phyloP scores from a whole-genome alignment of 2,888 invertebrate species.

The Athetis lepigone region DNA sequence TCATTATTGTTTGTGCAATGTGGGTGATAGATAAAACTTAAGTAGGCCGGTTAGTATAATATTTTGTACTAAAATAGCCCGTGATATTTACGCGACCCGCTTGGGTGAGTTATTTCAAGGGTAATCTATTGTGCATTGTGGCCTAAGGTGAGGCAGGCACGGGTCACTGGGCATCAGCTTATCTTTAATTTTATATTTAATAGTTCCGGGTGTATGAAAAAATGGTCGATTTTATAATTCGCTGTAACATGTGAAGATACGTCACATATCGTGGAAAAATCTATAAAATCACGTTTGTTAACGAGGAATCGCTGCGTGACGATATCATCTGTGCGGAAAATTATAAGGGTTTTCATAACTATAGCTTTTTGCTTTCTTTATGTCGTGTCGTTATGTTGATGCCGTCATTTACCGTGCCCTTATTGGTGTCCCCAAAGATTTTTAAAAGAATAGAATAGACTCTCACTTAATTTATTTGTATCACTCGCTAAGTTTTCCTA shows the following conservation, averaged over 20 bases:
- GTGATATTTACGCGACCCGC: conserved; percentile 30
- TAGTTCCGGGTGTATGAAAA: conserved; percentile 12
- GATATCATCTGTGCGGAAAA: no score
- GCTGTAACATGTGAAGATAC: neutral
- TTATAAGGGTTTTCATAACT: no score
- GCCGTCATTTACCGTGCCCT: neutral
- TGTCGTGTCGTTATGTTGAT: neutral
- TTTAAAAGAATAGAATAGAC: neutral
- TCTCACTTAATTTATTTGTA: no score
- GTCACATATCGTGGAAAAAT: neutral
- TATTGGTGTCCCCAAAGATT: neutral
- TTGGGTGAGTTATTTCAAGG: conserved; percentile 45
- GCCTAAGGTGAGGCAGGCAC: conserved; percentile 28
- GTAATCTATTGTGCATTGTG: conserved; percentile 36
- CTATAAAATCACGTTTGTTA: neutral
- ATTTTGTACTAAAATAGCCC: conserved; percentile 41
- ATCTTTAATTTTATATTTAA: conserved; percentile 13
- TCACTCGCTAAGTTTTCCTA: no score
- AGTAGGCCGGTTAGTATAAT: conserved; percentile 28
- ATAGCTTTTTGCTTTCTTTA: neutral
- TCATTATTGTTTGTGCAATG: conserved; percentile 26
- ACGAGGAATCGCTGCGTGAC: neutral
- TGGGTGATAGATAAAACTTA: conserved; percentile 34
- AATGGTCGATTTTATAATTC: neutral
- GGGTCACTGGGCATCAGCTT: conserved; percentile 39